Conservation (phyloP, 2,797 vertebrate genomes). For the Tapirus indicus region DNA sequence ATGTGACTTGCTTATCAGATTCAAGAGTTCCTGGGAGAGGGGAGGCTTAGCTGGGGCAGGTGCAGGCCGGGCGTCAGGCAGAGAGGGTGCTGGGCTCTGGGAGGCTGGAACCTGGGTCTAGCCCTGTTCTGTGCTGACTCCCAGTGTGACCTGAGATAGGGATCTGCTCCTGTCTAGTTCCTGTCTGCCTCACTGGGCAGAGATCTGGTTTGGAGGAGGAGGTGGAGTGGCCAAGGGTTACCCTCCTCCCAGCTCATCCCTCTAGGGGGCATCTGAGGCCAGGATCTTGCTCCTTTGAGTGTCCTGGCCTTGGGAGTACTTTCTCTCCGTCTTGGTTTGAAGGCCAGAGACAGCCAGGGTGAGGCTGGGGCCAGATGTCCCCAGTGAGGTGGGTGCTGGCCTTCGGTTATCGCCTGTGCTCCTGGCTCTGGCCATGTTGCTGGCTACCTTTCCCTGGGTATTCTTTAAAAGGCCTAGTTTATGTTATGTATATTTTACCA, state of each 20-base stretch:
- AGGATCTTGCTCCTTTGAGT: not conserved
- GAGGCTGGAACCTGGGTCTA: not conserved
- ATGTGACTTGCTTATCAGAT: not conserved
- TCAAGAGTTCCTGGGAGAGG: not conserved
- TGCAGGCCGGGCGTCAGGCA: not conserved
- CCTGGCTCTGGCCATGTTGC: not conserved
- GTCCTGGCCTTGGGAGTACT: not conserved
- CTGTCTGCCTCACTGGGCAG: not conserved
- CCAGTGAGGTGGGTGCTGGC: not conserved
- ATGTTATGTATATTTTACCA: not conserved
- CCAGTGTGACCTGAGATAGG: not conserved
- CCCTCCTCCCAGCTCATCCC: not conserved
- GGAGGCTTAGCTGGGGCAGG: not conserved
- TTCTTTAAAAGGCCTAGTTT: not conserved
- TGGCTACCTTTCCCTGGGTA: not conserved
- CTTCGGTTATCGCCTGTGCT: not conserved
- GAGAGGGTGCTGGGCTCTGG: not conserved
- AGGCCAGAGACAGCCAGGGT: not conserved
- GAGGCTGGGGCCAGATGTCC: not conserved
- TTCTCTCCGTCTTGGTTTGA: not conserved
- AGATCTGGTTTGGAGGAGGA: not conserved
- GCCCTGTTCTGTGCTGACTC: not conserved
- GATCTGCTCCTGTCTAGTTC: not conserved
- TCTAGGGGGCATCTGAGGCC: not conserved
- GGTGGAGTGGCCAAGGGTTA: not conserved